Conservation (phyloP, 2,888 invertebrate species). For the Ichneumoninae sp. region DNA sequence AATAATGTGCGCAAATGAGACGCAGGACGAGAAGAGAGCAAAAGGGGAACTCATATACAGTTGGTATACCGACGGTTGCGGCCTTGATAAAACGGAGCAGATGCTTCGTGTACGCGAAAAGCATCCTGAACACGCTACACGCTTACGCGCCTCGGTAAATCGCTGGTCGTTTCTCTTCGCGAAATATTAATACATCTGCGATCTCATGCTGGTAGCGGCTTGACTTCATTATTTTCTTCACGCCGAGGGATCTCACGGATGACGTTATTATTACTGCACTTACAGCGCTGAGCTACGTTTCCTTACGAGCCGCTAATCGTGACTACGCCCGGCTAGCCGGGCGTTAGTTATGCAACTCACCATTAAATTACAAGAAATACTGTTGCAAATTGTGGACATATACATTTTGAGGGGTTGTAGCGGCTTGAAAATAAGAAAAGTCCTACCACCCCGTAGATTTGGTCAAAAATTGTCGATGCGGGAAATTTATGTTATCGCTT, state of each 20-base stretch:
- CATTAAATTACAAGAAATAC: slow-evolving; percentile 15
- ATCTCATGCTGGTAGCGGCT: slow-evolving; percentile 1
- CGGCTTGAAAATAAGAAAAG: not conserved
- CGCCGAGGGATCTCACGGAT: slow-evolving; percentile 40
- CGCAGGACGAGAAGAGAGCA: slow-evolving; percentile 54
- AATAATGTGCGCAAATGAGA: slow-evolving; percentile 66
- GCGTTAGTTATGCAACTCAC: not conserved
- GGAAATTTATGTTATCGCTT: not conserved
- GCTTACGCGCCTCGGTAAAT: slow-evolving; percentile 47
- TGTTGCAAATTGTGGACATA: slow-evolving; percentile 1
- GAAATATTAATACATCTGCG: slow-evolving; percentile 63
- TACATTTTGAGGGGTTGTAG: not conserved
- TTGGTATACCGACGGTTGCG: not conserved
- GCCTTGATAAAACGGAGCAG: slow-evolving; percentile 63
- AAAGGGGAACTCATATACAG: slow-evolving; percentile 8
- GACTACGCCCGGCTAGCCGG: slow-evolving; percentile 2
- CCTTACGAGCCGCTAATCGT: slow-evolving; percentile 63
- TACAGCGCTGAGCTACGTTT: slow-evolving; percentile 27
- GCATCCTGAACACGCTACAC: slow-evolving; percentile 27
- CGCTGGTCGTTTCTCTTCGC: slow-evolving; percentile 58
- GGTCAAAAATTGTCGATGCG: not conserved
- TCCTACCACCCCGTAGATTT: not conserved
- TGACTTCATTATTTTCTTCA: slow-evolving; percentile 53
- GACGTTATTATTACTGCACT: slow-evolving; percentile 61
- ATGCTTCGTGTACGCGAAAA: slow-evolving; percentile 37